These are phyloP conservation scores for Dicrostonyx torquatus DNA, from an alignment of 2,797 vertebrate species.

Conservation along the genomic window DNA sequence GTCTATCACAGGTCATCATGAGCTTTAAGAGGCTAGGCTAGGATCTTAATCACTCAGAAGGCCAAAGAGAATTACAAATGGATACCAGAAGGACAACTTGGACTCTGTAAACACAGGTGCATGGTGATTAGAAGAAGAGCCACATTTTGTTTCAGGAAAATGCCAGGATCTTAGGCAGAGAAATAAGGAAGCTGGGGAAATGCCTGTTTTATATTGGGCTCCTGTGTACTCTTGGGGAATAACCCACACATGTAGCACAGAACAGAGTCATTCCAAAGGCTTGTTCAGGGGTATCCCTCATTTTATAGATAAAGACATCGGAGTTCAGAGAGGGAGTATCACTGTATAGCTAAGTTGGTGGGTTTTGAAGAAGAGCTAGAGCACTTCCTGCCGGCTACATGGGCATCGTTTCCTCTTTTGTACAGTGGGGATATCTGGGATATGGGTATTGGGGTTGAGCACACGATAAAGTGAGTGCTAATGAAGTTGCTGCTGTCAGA, in stretches of 20 bases:
- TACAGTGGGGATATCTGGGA: background rate
- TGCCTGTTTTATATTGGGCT: background rate
- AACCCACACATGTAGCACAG: background rate
- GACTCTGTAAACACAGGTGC: background rate
- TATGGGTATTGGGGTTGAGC: background rate
- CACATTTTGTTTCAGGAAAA: background rate
- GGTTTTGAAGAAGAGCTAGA: background rate
- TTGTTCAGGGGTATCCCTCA: background rate
- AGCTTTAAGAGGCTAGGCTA: background rate
- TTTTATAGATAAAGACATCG: background rate
- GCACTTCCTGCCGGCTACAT: background rate
- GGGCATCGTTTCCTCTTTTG: background rate
- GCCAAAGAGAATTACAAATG: background rate
- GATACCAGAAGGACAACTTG: background rate
- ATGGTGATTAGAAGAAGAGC: background rate
- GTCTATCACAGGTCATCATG: background rate
- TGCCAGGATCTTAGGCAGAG: background rate
- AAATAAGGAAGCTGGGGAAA: background rate
- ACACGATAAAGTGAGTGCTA: background rate
- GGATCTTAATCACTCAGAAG: background rate
- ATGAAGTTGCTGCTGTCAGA: background rate
- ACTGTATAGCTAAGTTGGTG: background rate
- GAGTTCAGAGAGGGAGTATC: background rate
- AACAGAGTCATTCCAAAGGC: background rate
- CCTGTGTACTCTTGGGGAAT: background rate